phyloP scores from a whole-genome alignment of 2,113 vertebrate genomes.

The Rhinolophus ferrumequinum region DNA sequence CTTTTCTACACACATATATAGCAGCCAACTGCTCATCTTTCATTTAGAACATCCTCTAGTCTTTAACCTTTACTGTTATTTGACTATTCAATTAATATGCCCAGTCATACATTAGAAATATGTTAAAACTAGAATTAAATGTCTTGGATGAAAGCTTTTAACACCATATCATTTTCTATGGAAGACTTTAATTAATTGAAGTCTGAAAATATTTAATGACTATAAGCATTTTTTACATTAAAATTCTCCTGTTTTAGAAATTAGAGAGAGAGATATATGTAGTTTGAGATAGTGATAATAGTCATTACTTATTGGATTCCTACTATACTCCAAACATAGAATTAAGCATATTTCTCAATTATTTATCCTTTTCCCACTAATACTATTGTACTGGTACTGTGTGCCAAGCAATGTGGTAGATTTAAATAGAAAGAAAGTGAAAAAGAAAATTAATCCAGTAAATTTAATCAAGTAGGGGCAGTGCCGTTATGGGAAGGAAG shows the following conservation, averaged over 20 bases:
- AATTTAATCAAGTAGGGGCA: background rate
- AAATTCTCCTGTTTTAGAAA: slow-evolving; percentile 51
- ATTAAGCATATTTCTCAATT: background rate
- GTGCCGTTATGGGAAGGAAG: background rate
- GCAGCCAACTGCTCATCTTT: slow-evolving; percentile 38
- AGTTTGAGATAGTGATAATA: background rate
- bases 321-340: background rate
- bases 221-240: slow-evolving; percentile 62
- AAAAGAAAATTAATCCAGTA: background rate
- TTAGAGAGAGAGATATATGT: background rate
- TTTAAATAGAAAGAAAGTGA: background rate
- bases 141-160: slow-evolving; percentile 67
- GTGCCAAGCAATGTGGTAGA: background rate
- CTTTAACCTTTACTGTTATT: slow-evolving; percentile 74
- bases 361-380: background rate
- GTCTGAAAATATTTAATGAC: slow-evolving; percentile 62
- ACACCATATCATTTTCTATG: slow-evolving; percentile 60
- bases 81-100: slow-evolving; percentile 67
- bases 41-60: slow-evolving; percentile 42
- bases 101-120: slow-evolving; percentile 68
- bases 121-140: slow-evolving; percentile 73
- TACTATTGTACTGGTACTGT: background rate
- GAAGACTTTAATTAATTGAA: slow-evolving; percentile 72
- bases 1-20: background rate
- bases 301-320: background rate